Evolutionary conservation across 2,113 vertebrate genomes (phyloP).

Genomic region (Cygnus atratus): DNA sequence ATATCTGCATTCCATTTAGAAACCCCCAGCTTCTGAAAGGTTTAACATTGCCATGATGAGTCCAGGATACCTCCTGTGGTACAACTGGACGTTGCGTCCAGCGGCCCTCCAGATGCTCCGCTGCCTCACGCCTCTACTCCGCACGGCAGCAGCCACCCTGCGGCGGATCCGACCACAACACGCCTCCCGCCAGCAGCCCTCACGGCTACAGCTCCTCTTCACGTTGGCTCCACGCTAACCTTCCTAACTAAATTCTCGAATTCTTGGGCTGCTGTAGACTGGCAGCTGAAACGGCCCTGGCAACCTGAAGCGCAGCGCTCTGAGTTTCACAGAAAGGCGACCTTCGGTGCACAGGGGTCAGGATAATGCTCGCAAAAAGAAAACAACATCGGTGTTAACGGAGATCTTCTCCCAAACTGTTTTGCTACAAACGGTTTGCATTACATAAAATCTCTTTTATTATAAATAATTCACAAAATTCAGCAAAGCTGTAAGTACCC

Average conservation of each 20-base stretch:
- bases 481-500: not conserved
- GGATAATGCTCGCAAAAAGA: not conserved
- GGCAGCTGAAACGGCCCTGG: not conserved
- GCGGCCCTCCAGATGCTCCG: not conserved
- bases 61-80: too few relatives aligned
- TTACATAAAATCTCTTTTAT: not conserved
- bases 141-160: not conserved
- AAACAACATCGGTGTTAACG: fast-evolving
- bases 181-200: not conserved
- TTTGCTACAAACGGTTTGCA: not conserved
- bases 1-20: not conserved
- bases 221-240: too few relatives aligned
- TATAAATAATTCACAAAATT: not conserved
- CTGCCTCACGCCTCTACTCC: not conserved
- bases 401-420: not conserved
- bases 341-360: not conserved
- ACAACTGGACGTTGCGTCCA: not conserved
- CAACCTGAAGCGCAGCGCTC: not conserved
- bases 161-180: not conserved
- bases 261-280: not conserved
- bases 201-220: too few relatives aligned
- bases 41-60: not conserved
- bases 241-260: not conserved
- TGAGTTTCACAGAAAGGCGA: not conserved
- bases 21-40: not conserved